These are phyloP conservation scores for Plectus sambesii DNA, from an alignment of 1,140 invertebrate genomes.

Conservation along the genomic window DNA sequence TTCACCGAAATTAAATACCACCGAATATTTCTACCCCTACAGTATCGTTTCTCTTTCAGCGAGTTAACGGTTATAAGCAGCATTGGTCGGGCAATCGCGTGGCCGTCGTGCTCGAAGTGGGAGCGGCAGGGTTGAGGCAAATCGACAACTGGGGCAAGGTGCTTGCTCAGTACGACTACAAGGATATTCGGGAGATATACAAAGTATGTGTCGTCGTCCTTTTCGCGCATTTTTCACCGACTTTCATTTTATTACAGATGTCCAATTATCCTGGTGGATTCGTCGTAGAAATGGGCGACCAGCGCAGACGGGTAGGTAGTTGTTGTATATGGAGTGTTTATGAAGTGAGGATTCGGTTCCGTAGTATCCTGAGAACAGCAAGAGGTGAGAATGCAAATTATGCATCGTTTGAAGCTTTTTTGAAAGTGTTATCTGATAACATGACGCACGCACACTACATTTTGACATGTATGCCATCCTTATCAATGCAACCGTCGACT, in stretches of 20 bases:
- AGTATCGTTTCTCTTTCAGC: constrained; percentile 52
- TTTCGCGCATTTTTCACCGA: constrained; percentile 17
- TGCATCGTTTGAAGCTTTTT: constrained; percentile 3
- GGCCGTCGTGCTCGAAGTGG: constrained; percentile 75
- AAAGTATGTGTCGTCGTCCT: constrained; percentile 49
- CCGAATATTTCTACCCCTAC: too few species aligned
- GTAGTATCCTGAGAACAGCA: too few species aligned
- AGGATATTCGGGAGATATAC: constrained; percentile 71
- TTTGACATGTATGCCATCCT: too few species aligned
- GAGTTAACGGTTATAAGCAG: constrained; percentile 79
- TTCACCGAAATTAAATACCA: too few species aligned
- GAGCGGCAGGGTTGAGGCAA: constrained; percentile 75
- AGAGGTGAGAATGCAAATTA: too few species aligned
- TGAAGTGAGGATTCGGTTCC: too few species aligned
- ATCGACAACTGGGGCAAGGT: constrained; percentile 52
- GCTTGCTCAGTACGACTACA: constrained; percentile 76
- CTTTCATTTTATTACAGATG: constrained; percentile 56
- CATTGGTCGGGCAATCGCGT: constrained; percentile 84
- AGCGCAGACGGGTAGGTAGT: constrained; percentile 29
- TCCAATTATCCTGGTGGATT: constrained; percentile 62
- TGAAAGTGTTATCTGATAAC: too few species aligned
- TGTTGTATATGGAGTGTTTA: too few species aligned
- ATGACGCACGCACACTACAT: too few species aligned
- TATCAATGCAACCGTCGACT: too few species aligned
- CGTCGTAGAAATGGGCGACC: constrained; percentile 55